Conservation (phyloP, 2,888 invertebrate species). For the Melanotus villosus region DNA sequence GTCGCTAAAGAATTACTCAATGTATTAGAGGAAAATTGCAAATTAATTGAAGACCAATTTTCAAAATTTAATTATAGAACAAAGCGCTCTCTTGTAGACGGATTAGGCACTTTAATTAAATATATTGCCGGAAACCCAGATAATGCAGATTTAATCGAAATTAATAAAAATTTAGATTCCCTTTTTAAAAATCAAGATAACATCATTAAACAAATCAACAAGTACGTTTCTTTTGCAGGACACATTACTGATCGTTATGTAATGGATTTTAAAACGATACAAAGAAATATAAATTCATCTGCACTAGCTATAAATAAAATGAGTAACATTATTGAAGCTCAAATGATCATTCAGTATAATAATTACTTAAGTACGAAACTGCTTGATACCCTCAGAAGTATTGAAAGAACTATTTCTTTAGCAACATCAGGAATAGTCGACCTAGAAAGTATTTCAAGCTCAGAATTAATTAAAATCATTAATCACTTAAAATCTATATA, state of each 20-base stretch:
- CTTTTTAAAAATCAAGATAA: slow-evolving; percentile 38
- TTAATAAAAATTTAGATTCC: slow-evolving; percentile 38
- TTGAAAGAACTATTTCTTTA: slow-evolving; percentile 42
- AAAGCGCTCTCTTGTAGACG: slow-evolving; percentile 37
- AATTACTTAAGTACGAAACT: slow-evolving; percentile 32
- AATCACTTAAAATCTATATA: slow-evolving; percentile 41
- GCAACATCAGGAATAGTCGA: slow-evolving; percentile 36
- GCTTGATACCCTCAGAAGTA: slow-evolving; percentile 27
- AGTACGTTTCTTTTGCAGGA: slow-evolving; percentile 43
- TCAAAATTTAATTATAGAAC: slow-evolving; percentile 41
- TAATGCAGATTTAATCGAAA: slow-evolving; percentile 38
- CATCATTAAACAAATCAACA: slow-evolving; percentile 39
- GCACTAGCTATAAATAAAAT: slow-evolving; percentile 14
- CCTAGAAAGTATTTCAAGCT: slow-evolving; percentile 38
- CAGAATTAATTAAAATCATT: slow-evolving; percentile 38
- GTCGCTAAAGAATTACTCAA: background rate
- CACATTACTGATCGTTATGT: slow-evolving; percentile 42
- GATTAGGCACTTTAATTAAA: slow-evolving; percentile 38
- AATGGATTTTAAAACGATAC: slow-evolving; percentile 29
- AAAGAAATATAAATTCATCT: slow-evolving; percentile 26
- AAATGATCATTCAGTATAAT: slow-evolving; percentile 34
- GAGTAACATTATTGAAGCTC: slow-evolving; percentile 17
- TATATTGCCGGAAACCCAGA: slow-evolving; percentile 45
- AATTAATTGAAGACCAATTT: slow-evolving; percentile 45
- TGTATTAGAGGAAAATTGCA: slow-evolving; percentile 43